Evolutionary conservation across 2,888 invertebrate species (phyloP).

Genomic region (Eupithecia pulchellata): DNA sequence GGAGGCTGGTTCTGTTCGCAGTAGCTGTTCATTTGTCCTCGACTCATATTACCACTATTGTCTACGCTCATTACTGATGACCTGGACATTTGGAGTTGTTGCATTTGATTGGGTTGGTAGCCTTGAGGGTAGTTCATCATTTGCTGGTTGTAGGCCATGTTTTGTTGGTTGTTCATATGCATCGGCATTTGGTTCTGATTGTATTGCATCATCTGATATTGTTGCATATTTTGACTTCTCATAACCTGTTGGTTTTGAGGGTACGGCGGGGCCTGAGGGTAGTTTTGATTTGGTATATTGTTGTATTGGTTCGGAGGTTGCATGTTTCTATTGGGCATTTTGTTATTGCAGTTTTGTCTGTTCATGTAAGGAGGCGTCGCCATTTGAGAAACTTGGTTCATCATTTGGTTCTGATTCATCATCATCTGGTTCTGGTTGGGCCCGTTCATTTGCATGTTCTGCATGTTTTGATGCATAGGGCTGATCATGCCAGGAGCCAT

Average conservation of each 20-base stretch:
- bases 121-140: constrained; percentile 68
- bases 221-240: constrained; percentile 72
- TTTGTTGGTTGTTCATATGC: constrained; percentile 65
- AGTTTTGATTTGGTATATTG: constrained; percentile 70
- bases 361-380: constrained; percentile 60
- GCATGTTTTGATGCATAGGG: constrained; percentile 77
- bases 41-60: constrained; percentile 74
- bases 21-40: constrained; percentile 73
- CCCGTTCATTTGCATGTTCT: constrained; percentile 72
- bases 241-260: constrained; percentile 71
- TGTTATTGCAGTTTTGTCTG: constrained; percentile 66
- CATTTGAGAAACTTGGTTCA: constrained; percentile 61
- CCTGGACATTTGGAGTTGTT: constrained; percentile 77
- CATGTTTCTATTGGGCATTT: constrained; percentile 66
- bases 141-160: constrained; percentile 67
- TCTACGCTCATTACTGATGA: constrained; percentile 81
- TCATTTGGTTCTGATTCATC: constrained; percentile 59
- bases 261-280: constrained; percentile 67
- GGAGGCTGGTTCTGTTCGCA: constrained; percentile 69
- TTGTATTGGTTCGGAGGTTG: constrained; percentile 29
- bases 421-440: constrained; percentile 69
- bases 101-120: constrained; percentile 72
- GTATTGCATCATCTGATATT: constrained; percentile 75
- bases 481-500: constrained; percentile 76
- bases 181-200: constrained; percentile 68